Evolutionary conservation across 2,113 vertebrate species (phyloP), one percentile per base, ranked within the genome.

Genomic region (Heteronetta atricapilla): DNA sequence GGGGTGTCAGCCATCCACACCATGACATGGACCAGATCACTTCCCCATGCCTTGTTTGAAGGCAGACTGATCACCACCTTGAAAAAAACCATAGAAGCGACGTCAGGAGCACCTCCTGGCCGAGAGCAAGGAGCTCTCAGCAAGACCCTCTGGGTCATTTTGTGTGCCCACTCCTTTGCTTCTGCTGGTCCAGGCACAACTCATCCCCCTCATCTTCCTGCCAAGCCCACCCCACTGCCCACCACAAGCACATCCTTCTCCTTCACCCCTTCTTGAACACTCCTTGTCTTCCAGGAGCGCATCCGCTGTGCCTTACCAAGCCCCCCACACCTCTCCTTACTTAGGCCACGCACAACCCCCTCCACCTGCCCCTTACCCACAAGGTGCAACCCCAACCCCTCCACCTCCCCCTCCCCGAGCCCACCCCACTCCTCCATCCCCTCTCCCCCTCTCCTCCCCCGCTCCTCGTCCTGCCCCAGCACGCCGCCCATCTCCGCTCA

Each of bases 221-320:
- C 40, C 19, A 16, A 29, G 26, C 12, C 19, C 40, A 34, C n/a
- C 3, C 19, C 52, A 6, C 26, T 26, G 22, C 19, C 40, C 11
- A 48, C 13, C 11, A 2, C 40, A 59, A 60, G 9, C 22, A 8
- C 33, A 63, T 8, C 11, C 5, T 0, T 0, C 31, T 4, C 40
- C 21, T 14, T 13, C 4, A 1, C 22, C 40, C 64, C 29, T n/a
- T 29, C 38, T 44, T n/a, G 40, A 14, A 25, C 10, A 55, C 7
- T 17, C 34, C 44, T 31, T 48, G n/a, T 21, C 11, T 64, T n/a
- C 14, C 36, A 34, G 46, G 46, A 46, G 46, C 46, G 20, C 46
- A 46, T 46, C 46, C 46, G 20, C 20, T 19, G 20, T 19, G 20
- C 46, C 46, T 48, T 48, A 48, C 46, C 46, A 48, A 48, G 46